A percentile compares a stretch with the other conserved stretches of the same genome.
These are phyloP conservation scores for Sycophila texana DNA, from an alignment of 2,888 invertebrate genomes.

Conservation along the genomic window DNA sequence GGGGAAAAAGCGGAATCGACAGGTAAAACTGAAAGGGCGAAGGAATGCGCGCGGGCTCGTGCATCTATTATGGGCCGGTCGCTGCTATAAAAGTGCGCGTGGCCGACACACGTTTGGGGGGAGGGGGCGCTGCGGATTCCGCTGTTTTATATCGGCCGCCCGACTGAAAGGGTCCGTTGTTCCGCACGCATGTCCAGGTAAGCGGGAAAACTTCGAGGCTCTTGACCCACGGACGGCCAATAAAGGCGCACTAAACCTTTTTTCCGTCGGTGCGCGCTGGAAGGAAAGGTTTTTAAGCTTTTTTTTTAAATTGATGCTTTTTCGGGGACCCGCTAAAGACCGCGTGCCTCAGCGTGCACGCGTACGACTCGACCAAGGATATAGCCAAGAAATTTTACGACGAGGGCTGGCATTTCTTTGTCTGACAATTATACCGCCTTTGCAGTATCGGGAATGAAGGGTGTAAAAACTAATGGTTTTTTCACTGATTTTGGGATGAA, in stretches of 20 bases:
- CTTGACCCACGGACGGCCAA: conserved; percentile 3
- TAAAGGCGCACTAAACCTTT: conserved; percentile 38
- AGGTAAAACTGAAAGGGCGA: conserved; percentile 40
- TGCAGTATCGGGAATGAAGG: conserved; percentile 16
- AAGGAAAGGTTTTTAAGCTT: conserved; percentile 30
- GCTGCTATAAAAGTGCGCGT: conserved; percentile 70
- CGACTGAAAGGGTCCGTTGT: neutral
- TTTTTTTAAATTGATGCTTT: no score
- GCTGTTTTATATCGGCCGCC: conserved; percentile 67
- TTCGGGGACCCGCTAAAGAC: neutral
- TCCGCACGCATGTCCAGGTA: neutral
- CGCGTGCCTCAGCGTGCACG: neutral
- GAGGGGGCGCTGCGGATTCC: conserved; percentile 63
- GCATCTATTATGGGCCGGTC: conserved; percentile 73
- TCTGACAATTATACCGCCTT: neutral
- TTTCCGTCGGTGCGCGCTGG: neutral
- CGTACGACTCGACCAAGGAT: neutral
- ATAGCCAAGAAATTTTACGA: conserved; percentile 9
- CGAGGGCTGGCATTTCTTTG: neutral
- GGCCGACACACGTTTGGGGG: conserved; percentile 73
- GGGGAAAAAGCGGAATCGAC: conserved; percentile 52
- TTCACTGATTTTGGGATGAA: neutral
- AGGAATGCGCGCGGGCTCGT: conserved; percentile 63
- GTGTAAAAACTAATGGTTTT: conserved; percentile 21
- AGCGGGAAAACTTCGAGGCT: neutral